A percentile compares a stretch with the other conserved stretches of the same genome.
phyloP scores from a whole-genome alignment of 2,888 invertebrate genomes.

The Amphipoea lucens region DNA sequence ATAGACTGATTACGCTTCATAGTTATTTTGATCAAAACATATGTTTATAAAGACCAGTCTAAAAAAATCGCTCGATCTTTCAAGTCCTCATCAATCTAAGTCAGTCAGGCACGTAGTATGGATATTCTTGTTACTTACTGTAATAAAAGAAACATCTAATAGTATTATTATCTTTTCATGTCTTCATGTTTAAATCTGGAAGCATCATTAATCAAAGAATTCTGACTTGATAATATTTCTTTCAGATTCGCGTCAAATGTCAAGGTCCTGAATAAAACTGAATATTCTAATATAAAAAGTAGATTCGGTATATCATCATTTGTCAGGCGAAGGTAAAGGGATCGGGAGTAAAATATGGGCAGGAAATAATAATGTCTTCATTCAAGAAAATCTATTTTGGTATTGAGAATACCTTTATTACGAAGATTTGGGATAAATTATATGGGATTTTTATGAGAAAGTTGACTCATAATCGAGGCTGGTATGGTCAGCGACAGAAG shows the following conservation, averaged over 20 bases:
- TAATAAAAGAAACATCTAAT: background rate
- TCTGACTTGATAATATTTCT: conserved; percentile 48
- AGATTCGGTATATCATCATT: conserved; percentile 56
- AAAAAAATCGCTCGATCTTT: background rate
- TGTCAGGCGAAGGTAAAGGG: conserved; percentile 54
- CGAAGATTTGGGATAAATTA: conserved; percentile 6
- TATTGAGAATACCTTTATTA: conserved; percentile 13
- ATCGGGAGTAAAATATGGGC: conserved; percentile 50
- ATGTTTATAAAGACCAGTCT: too few relatives aligned
- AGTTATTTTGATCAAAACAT: background rate
- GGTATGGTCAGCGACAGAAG: background rate
- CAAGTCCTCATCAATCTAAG: background rate
- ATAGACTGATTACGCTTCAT: background rate
- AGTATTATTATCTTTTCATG: conserved; percentile 12
- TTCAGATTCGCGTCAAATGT: conserved; percentile 46
- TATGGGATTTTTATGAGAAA: conserved; percentile 4
- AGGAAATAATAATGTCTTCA: conserved; percentile 43
- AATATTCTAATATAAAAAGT: conserved; percentile 36
- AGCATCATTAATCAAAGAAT: conserved; percentile 42
- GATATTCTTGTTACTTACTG: background rate
- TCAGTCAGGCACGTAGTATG: too few relatives aligned
- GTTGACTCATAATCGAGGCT: background rate
- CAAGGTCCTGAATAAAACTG: conserved; percentile 45
- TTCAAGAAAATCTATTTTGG: conserved; percentile 30
- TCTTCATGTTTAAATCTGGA: conserved; percentile 17